These are phyloP conservation scores for Scophthalmus maximus DNA, from an alignment of 2,113 vertebrate species.

Conservation along the genomic window DNA sequence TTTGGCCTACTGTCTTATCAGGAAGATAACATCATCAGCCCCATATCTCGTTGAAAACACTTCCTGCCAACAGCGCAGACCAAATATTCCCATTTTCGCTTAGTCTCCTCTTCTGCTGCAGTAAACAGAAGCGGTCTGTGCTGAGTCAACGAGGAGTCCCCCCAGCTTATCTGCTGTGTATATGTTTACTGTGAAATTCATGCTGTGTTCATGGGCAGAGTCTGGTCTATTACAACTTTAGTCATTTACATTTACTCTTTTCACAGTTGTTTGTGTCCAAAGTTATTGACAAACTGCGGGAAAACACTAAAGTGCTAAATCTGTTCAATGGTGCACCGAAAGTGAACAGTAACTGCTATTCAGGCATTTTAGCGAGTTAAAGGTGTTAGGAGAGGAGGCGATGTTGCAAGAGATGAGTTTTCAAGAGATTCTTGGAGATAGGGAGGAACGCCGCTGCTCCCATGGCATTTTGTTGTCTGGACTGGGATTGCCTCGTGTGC, in stretches of 20 bases:
- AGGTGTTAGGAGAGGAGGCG: not conserved
- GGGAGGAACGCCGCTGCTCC: too few relatives aligned
- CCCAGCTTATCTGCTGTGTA: not conserved
- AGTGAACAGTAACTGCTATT: not conserved
- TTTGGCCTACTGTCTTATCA: slow-evolving; percentile 19
- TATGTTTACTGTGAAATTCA: not conserved
- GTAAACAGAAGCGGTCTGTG: slow-evolving; percentile 20
- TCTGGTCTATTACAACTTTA: not conserved
- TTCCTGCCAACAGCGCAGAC: slow-evolving; percentile 42
- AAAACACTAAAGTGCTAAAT: too few relatives aligned
- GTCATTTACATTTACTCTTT: not conserved
- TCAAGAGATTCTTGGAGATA: too few relatives aligned
- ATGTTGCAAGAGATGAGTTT: too few relatives aligned
- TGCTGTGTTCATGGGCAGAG: too few relatives aligned
- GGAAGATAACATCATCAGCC: slow-evolving; percentile 71
- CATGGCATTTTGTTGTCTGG: too few relatives aligned
- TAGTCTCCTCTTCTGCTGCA: slow-evolving; percentile 20
- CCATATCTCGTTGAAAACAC: slow-evolving; percentile 39
- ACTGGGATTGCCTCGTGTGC: too few relatives aligned
- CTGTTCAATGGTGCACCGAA: not conserved
- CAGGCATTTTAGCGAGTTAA: not conserved
- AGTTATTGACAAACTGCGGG: not conserved
- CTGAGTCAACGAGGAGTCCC: not conserved
- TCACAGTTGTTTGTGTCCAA: not conserved
- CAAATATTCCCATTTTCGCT: slow-evolving; percentile 48